Evolutionary conservation across 1,140 invertebrate genomes (phyloP).

Genomic region (Formica selysi): DNA sequence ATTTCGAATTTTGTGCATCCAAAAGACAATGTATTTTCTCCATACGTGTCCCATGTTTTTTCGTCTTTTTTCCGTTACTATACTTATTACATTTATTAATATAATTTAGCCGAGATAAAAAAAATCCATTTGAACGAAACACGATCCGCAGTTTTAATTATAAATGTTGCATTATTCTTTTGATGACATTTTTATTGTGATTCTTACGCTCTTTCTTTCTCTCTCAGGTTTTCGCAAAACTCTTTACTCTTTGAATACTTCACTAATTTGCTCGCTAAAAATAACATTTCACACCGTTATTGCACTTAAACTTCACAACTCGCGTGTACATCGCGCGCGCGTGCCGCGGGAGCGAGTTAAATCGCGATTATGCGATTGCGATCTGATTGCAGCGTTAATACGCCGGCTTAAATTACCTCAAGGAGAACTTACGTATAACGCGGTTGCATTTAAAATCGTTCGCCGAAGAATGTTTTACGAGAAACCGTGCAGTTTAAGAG

Average conservation of each 20-base stretch:
- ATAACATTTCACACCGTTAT: background rate
- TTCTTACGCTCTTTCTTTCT: background rate
- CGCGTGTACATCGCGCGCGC: slow-evolving; percentile 12
- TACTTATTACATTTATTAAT: background rate
- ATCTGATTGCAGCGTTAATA: slow-evolving; percentile 51
- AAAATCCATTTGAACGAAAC: too few relatives aligned
- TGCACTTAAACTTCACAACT: slow-evolving; percentile 30
- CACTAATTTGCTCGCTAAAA: background rate
- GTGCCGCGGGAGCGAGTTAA: slow-evolving; percentile 25
- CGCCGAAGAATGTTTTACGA: slow-evolving; percentile 7
- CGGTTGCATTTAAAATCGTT: slow-evolving; percentile 19
- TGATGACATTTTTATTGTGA: background rate
- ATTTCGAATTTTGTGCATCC: background rate
- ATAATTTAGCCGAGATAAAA: too few relatives aligned
- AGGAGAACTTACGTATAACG: slow-evolving; percentile 33
- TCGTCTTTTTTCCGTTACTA: background rate
- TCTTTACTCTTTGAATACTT: background rate
- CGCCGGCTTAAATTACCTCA: slow-evolving; percentile 46
- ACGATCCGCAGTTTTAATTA: background rate
- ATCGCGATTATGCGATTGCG: slow-evolving; percentile 50
- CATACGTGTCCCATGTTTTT: too few relatives aligned
- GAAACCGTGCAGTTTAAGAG: slow-evolving; percentile 18
- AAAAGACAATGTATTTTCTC: background rate
- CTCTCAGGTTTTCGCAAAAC: background rate
- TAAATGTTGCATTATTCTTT: background rate